Evolutionary conservation across 2,888 invertebrate species (phyloP).

Genomic region (Abscondita cerata): DNA sequence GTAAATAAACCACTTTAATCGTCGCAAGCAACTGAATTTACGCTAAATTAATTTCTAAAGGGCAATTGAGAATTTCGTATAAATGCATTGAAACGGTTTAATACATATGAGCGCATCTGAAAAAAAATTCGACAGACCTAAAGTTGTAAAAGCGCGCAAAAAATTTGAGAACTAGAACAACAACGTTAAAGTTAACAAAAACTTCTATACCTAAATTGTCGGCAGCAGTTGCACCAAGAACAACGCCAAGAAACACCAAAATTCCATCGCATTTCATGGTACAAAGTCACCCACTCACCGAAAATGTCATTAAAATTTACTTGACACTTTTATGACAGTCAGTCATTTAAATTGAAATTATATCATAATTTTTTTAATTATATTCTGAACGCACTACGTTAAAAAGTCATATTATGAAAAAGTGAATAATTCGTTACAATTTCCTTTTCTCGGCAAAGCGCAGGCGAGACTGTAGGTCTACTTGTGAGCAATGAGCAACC

Average conservation of each 20-base stretch:
- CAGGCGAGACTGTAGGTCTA: slow-evolving; percentile 22
- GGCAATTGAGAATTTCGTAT: slow-evolving; percentile 1
- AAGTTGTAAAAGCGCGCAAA: too few relatives aligned
- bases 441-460: slow-evolving; percentile 9
- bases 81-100: background rate
- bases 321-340: slow-evolving; percentile 12
- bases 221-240: slow-evolving; percentile 25
- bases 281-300: slow-evolving; percentile 28
- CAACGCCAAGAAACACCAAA: slow-evolving; percentile 26
- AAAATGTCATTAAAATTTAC: slow-evolving; percentile 24
- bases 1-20: slow-evolving; percentile 3
- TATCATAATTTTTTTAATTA: background rate
- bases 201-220: slow-evolving; percentile 26
- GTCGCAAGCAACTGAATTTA: slow-evolving; percentile 4
- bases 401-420: background rate
- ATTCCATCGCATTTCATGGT: slow-evolving; percentile 29
- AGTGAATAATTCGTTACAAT: background rate
- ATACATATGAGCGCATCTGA: too few relatives aligned
- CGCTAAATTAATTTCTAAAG: slow-evolving; percentile 7
- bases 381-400: background rate
- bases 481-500: slow-evolving; percentile 21
- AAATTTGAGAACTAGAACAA: too few relatives aligned
- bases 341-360: slow-evolving; percentile 1
- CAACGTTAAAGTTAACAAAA: background rate
- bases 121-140: too few relatives aligned